Percentiles rank a stretch among this genome's conserved stretches.
These are phyloP conservation scores for Teleopsis dalmanni DNA, from an alignment of 1,140 invertebrate genomes.

Conservation along the genomic window DNA sequence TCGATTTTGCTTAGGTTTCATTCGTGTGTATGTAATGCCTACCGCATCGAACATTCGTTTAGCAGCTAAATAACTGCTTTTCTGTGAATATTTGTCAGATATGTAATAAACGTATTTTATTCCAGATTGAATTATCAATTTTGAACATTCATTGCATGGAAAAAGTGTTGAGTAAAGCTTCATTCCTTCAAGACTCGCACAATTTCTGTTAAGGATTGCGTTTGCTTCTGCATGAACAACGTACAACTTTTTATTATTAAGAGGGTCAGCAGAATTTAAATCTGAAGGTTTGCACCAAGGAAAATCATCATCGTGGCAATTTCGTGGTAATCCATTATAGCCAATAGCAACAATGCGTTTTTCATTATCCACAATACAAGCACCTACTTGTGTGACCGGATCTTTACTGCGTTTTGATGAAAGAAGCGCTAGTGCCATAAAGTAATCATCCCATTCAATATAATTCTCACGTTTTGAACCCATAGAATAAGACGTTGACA, in stretches of 20 bases:
- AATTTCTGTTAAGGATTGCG: slow-evolving; percentile 89
- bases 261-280: no score
- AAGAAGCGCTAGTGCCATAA: slow-evolving; percentile 78
- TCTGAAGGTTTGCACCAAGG: slow-evolving; percentile 66
- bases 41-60: slow-evolving; percentile 80
- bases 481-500: no score
- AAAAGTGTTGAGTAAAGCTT: slow-evolving; percentile 82
- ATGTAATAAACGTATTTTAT: slow-evolving; percentile 74
- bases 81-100: slow-evolving; percentile 69
- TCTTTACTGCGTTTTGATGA: slow-evolving; percentile 86
- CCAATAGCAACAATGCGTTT: slow-evolving; percentile 90
- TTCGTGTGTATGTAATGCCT: no score
- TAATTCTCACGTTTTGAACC: slow-evolving; percentile 28
- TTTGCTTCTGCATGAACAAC: slow-evolving; percentile 97
- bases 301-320: slow-evolving; percentile 80
- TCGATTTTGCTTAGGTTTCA: no score
- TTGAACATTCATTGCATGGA: slow-evolving; percentile 95
- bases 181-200: slow-evolving; percentile 65
- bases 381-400: slow-evolving; percentile 85
- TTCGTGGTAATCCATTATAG: slow-evolving; percentile 92
- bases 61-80: slow-evolving; percentile 61
- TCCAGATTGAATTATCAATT: slow-evolving; percentile 91
- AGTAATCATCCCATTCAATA: slow-evolving; percentile 76
- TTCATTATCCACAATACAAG: slow-evolving; percentile 81
- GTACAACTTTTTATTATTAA: slow-evolving; percentile 77